Percentiles rank a stretch among this genome's conserved stretches.
phyloP scores from a whole-genome alignment of 2,888 invertebrate species.

The Philaethria dido region DNA sequence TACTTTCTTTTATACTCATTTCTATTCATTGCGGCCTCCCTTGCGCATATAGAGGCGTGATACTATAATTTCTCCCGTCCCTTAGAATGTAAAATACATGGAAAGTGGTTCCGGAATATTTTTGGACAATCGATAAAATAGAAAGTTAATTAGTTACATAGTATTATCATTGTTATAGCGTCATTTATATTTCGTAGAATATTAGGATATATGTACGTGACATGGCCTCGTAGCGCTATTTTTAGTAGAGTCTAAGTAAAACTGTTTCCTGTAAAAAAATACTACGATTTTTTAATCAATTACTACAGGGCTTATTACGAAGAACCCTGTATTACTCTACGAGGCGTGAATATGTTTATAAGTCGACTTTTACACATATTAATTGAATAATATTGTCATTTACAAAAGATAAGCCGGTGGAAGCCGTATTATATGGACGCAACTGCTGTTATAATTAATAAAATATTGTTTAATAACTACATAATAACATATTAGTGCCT shows the following conservation, averaged over 20 bases:
- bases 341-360: too few relatives aligned
- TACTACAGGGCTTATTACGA: too few relatives aligned
- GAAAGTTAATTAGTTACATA: slow-evolving; percentile 65
- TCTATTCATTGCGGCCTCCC: slow-evolving; percentile 61
- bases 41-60: slow-evolving; percentile 63
- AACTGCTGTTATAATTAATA: too few relatives aligned
- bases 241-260: too few relatives aligned
- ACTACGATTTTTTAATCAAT: too few relatives aligned
- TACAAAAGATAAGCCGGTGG: too few relatives aligned
- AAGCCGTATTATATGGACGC: too few relatives aligned
- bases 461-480: background rate
- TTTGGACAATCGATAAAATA: slow-evolving; percentile 73
- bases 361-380: too few relatives aligned
- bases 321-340: too few relatives aligned
- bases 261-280: too few relatives aligned
- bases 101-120: slow-evolving; percentile 79
- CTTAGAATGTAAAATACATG: slow-evolving; percentile 72
- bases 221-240: too few relatives aligned
- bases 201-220: background rate
- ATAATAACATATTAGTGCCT: background rate
- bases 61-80: slow-evolving; percentile 80
- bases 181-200: slow-evolving; percentile 1
- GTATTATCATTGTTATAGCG: slow-evolving; percentile 17
- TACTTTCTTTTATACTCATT: slow-evolving; percentile 72
- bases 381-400: too few relatives aligned